Conservation (phyloP, 1,140 invertebrate species). For the Zaprionus camerounensis region DNA sequence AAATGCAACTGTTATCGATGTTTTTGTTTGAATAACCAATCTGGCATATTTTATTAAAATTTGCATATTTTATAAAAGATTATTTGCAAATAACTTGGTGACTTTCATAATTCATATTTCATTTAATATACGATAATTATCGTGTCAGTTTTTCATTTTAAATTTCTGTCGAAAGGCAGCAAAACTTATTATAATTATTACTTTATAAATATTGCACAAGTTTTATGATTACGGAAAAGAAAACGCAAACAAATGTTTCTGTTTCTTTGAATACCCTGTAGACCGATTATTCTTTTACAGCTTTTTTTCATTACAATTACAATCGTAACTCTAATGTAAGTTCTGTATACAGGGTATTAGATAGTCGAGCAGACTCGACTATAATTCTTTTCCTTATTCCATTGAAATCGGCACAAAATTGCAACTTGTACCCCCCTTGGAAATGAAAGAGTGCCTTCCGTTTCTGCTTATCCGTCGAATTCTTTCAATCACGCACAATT, state of each 20-base stretch:
- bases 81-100: too few relatives aligned
- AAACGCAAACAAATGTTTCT: slow-evolving; percentile 5
- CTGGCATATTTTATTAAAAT: too few relatives aligned
- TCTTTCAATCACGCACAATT: slow-evolving; percentile 75
- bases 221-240: not conserved
- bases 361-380: slow-evolving; percentile 2
- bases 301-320: not conserved
- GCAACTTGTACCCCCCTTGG: slow-evolving; percentile 55
- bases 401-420: slow-evolving; percentile 48
- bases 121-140: too few relatives aligned
- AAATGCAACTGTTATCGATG: too few relatives aligned
- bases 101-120: too few relatives aligned
- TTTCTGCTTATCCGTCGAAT: slow-evolving; percentile 36
- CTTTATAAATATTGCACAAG: not conserved
- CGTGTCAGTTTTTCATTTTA: too few relatives aligned
- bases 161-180: too few relatives aligned
- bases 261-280: not conserved
- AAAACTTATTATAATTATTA: not conserved
- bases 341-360: not conserved
- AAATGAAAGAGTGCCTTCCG: not conserved
- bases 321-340: not conserved
- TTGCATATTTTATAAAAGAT: too few relatives aligned
- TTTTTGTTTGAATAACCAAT: too few relatives aligned
- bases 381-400: slow-evolving; percentile 20
- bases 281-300: too few relatives aligned